These are phyloP conservation scores for Drosophila setifemur DNA, from an alignment of 1,140 invertebrate species.

Conservation along the genomic window DNA sequence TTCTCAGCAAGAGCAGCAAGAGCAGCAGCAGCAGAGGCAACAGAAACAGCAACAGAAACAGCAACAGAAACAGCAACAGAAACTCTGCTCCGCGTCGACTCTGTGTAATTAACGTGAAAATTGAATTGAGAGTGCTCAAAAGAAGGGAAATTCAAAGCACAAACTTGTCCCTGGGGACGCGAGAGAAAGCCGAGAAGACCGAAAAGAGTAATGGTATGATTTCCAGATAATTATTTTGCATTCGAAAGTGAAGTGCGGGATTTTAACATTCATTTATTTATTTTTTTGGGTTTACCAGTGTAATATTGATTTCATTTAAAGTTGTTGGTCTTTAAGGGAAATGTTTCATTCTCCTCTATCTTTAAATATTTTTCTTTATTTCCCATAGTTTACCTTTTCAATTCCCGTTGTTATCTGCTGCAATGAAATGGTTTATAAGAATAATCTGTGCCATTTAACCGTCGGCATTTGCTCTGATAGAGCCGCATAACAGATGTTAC, in stretches of 20 bases:
- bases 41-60: too few relatives aligned
- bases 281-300: too few relatives aligned
- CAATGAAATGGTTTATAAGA: neutral
- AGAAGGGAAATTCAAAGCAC: constrained; percentile 24
- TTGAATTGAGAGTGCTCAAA: constrained; percentile 44
- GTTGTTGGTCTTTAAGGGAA: neutral
- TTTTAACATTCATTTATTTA: too few relatives aligned
- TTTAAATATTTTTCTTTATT: too few relatives aligned
- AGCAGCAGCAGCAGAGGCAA: too few relatives aligned
- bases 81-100: constrained; percentile 3
- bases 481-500: constrained; percentile 17
- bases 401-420: too few relatives aligned
- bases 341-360: neutral
- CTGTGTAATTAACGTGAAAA: constrained; percentile 77
- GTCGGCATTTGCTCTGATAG: neutral
- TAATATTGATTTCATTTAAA: too few relatives aligned
- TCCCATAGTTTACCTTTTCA: too few relatives aligned
- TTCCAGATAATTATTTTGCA: constrained; percentile 32
- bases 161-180: constrained; percentile 6
- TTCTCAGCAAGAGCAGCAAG: constrained; percentile 4
- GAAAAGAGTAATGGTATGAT: neutral
- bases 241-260: neutral
- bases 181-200: neutral
- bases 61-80: too few relatives aligned
- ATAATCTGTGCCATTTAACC: constrained; percentile 3